Percentiles rank a stretch among this genome's conserved stretches.
Conservation (phyloP, 1,140 invertebrate species). For the Dufourea novaeangliae region DNA sequence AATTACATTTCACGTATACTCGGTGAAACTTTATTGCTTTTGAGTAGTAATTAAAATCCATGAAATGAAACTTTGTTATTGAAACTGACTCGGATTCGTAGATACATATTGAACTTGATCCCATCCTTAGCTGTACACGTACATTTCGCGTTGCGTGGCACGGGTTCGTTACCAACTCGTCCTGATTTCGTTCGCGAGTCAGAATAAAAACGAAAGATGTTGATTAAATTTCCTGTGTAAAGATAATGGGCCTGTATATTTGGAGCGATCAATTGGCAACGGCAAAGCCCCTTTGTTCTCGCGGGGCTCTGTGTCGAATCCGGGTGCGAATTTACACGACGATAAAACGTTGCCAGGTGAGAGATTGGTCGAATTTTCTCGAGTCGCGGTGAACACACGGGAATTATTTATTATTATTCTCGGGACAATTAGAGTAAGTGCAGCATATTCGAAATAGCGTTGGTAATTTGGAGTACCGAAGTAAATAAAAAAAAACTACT, state of each 20-base stretch:
- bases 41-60: too few relatives aligned
- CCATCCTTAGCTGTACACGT: too few relatives aligned
- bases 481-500: too few relatives aligned
- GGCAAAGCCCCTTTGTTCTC: constrained; percentile 10
- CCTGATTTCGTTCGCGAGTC: constrained; percentile 19
- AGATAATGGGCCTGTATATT: constrained; percentile 38
- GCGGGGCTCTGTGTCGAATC: not conserved
- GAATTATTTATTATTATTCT: too few relatives aligned
- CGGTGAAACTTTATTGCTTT: too few relatives aligned
- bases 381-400: not conserved
- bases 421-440: too few relatives aligned
- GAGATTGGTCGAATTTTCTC: not conserved
- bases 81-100: too few relatives aligned
- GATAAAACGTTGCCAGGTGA: not conserved
- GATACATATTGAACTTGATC: too few relatives aligned
- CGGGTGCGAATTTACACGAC: not conserved
- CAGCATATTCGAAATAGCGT: too few relatives aligned
- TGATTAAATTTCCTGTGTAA: constrained; percentile 40
- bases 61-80: too few relatives aligned
- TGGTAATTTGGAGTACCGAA: too few relatives aligned
- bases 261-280: constrained; percentile 3
- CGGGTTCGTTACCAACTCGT: constrained; percentile 20
- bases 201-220: constrained; percentile 34
- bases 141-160: not conserved
- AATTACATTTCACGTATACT: too few relatives aligned